Evolutionary conservation across 2,797 vertebrate species (phyloP).

Genomic region (Tinamus major): DNA sequence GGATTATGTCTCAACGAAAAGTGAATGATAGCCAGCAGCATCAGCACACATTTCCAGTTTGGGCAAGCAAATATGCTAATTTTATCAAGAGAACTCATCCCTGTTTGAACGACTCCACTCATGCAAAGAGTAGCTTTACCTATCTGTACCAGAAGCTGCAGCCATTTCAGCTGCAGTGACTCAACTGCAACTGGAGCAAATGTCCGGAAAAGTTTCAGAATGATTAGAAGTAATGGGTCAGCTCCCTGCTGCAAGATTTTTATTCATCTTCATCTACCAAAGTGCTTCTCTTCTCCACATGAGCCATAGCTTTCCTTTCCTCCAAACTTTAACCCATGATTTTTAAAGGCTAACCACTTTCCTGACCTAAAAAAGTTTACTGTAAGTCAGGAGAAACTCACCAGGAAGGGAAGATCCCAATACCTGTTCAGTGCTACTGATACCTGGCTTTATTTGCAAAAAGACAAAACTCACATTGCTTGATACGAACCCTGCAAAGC

Average conservation of each 20-base stretch:
- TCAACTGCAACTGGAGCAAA: background rate
- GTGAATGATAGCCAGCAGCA: background rate
- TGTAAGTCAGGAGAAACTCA: background rate
- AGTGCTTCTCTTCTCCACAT: slow-evolving; percentile 24
- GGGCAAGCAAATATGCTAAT: background rate
- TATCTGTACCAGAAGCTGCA: background rate
- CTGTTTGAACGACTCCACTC: background rate
- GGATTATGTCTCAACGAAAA: background rate
- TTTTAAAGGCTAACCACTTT: slow-evolving; percentile 46
- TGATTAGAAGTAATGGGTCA: slow-evolving; percentile 18
- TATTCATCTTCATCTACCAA: slow-evolving; percentile 22
- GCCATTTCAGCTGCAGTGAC: background rate
- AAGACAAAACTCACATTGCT: background rate
- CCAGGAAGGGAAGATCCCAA: background rate
- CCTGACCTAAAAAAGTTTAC: slow-evolving; percentile 41
- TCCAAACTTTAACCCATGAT: background rate
- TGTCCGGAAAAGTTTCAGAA: slow-evolving; percentile 1
- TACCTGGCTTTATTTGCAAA: background rate
- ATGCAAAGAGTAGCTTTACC: background rate
- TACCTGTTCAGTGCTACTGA: background rate
- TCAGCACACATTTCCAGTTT: background rate
- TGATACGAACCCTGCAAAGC: background rate
- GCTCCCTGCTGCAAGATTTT: slow-evolving; percentile 14
- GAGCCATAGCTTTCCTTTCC: slow-evolving; percentile 17
- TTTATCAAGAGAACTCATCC: background rate